These are phyloP conservation scores for Pluvialis apricaria DNA, from an alignment of 2,113 vertebrate genomes.

Conservation along the genomic window DNA sequence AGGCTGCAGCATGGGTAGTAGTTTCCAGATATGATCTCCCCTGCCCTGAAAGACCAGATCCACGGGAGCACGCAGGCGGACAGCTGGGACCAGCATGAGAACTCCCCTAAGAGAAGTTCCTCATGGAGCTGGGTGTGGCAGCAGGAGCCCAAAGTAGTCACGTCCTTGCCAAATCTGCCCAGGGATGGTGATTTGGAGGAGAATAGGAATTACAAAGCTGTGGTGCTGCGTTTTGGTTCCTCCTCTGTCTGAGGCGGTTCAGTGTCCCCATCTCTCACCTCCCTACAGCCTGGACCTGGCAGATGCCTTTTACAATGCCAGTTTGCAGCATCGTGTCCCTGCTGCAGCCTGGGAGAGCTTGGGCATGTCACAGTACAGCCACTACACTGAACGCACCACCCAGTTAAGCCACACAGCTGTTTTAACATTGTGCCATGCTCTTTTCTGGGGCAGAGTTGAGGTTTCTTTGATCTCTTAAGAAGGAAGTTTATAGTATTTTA, in stretches of 20 bases:
- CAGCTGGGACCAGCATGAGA: neutral
- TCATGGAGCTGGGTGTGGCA: neutral
- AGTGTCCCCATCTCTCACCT: neutral
- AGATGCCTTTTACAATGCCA: neutral
- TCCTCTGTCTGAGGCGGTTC: neutral
- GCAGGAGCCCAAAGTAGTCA: neutral
- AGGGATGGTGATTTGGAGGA: neutral
- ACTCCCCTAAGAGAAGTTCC: neutral
- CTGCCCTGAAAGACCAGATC: neutral
- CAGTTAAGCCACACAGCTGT: neutral
- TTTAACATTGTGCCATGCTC: neutral
- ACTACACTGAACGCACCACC: neutral
- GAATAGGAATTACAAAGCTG: neutral
- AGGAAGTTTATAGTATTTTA: neutral
- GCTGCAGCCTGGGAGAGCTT: neutral
- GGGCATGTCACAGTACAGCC: neutral
- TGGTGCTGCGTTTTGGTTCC: neutral
- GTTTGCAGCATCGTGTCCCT: neutral
- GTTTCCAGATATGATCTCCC: neutral
- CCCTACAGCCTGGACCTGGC: neutral
- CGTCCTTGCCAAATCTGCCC: neutral
- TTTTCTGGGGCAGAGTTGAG: neutral
- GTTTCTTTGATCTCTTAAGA: neutral
- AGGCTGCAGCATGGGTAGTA: neutral
- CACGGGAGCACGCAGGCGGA: neutral